Conservation (phyloP, 2,797 vertebrate species). For the Neosilurus mollespiculum region DNA sequence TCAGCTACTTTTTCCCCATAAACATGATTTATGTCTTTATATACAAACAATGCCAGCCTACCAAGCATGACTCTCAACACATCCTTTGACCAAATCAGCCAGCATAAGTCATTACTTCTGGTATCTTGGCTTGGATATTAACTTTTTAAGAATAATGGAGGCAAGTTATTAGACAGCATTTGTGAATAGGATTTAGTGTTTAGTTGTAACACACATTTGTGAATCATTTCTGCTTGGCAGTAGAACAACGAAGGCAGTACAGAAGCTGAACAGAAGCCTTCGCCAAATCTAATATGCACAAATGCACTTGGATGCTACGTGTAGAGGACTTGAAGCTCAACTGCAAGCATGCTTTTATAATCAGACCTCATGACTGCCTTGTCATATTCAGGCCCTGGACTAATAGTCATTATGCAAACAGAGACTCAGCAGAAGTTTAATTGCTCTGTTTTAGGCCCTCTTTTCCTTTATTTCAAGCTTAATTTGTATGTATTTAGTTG, state of each 20-base stretch:
- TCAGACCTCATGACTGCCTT: neutral
- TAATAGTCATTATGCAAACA: neutral
- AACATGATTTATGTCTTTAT: conserved; percentile 19
- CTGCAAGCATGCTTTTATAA: conserved; percentile 24
- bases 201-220: conserved; percentile 53
- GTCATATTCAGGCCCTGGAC: neutral
- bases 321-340: conserved; percentile 31
- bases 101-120: conserved; percentile 30
- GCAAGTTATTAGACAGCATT: conserved; percentile 50
- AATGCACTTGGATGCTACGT: conserved; percentile 57
- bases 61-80: conserved; percentile 23
- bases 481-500: neutral
- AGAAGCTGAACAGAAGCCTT: conserved; percentile 63
- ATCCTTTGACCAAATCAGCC: conserved; percentile 31
- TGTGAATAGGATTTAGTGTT: conserved; percentile 45
- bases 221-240: conserved; percentile 56
- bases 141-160: conserved; percentile 33
- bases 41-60: conserved; percentile 34
- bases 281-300: conserved; percentile 59
- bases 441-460: neutral
- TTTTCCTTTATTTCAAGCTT: neutral
- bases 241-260: conserved; percentile 54
- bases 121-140: conserved; percentile 32
- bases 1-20: conserved; percentile 29
- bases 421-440: neutral